Base-by-base conservation (phyloP, 2,113 vertebrate genomes). In the Opisthocomus hoazin region DNA sequence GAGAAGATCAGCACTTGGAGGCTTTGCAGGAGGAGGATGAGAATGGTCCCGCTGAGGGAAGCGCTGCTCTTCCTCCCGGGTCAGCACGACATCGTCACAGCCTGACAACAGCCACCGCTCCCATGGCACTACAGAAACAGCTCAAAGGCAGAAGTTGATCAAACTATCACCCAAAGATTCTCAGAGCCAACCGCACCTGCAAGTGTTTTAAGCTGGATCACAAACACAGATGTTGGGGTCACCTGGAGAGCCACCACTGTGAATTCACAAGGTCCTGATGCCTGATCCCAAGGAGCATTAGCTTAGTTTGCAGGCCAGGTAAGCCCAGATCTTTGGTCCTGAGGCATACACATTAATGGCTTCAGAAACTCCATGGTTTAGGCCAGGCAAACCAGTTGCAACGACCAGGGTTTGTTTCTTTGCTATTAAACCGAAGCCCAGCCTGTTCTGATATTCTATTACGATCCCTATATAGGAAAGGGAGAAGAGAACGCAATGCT, bases 51-150 rank as follows among this genome's bases (percentile, higher is more conserved):
- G 43, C 57, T 12, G 8, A 22, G 17, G 39, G 37, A 60, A 78
- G 21, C 2, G 0, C 21, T 46, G 39, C 30, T 80, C 30, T 57
- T 76, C 46, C 46, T 37, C 36, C 68, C 6, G 3, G 36, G 46
- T 24, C 20, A 61, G 50, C 61, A 56, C 0, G 0, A 61, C 56
- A 75, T 34, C 16, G 2, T 45, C 66, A 65, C 5, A 2, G 61
- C 32, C 24, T 83, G 66, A 10, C 2, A 9, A 46, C 36, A 51
- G 16, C 29, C 50, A 30, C 24, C 2, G 8, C 23, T 75, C 30
- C 41, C 20, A n/a, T 1, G 1, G 4, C 2, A 0, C 11, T 37
- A 58, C 37, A 22, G 63, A 36, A 84, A 43, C 2, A 15, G 46
- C 17, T 80, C 27, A 51, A 43, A 71, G 8, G 73, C 51, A 89